Percentiles rank a stretch among this genome's conserved stretches.
These are phyloP conservation scores for Tubulanus polymorphus DNA, from an alignment of 2,888 invertebrate species.

Conservation along the genomic window DNA sequence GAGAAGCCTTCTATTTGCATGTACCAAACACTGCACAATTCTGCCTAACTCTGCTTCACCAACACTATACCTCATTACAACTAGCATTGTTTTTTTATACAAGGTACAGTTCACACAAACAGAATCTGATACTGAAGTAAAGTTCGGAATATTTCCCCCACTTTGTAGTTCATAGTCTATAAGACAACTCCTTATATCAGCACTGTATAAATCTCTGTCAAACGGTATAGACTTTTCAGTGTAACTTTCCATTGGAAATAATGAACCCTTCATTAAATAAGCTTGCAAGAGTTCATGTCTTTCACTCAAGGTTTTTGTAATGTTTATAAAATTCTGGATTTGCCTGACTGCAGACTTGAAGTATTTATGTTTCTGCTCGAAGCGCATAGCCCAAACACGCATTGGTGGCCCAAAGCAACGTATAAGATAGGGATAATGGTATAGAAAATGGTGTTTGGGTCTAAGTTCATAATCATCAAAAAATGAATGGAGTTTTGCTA, in stretches of 20 bases:
- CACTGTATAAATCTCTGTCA: neutral
- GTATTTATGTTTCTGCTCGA: conserved; percentile 21
- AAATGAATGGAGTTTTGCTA: neutral
- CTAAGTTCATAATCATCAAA: conserved; percentile 7
- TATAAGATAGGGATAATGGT: conserved; percentile 18
- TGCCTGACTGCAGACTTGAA: conserved; percentile 19
- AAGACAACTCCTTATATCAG: neutral
- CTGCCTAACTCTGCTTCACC: no score
- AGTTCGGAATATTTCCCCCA: no score
- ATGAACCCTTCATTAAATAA: conserved; percentile 11
- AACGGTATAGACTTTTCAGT: neutral
- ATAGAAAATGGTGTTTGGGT: conserved; percentile 19
- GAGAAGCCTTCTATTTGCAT: no score
- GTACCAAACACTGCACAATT: no score
- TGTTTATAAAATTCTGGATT: conserved; percentile 12
- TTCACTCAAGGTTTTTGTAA: conserved; percentile 14
- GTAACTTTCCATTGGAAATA: neutral
- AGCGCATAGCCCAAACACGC: conserved; percentile 21
- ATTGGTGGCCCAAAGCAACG: conserved; percentile 18
- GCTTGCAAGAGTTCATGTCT: conserved; percentile 19
- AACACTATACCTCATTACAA: no score
- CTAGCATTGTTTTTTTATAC: no score
- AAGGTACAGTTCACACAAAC: no score
- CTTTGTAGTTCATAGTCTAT: neutral
- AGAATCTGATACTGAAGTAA: no score